Base-by-base conservation (phyloP, 2,113 vertebrate species). In the Thunnus thynnus region DNA sequence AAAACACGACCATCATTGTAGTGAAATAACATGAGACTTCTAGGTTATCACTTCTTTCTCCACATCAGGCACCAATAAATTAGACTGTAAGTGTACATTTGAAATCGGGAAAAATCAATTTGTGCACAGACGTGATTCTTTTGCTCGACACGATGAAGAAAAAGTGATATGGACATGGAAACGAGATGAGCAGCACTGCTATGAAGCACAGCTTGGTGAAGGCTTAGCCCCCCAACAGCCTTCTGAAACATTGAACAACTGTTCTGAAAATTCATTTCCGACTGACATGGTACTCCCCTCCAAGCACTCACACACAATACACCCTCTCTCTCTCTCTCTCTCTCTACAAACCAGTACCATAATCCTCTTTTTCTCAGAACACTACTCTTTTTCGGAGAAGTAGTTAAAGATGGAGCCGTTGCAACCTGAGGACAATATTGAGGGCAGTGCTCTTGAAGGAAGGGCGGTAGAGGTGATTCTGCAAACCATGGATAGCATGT, bases 301-400 rank as follows among this genome's bases (percentile, higher is more conserved):
- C 20, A 30, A 84, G 63, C 12, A 44, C 48, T 9, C 62, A 48
- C 3, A 74, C 32, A 47, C 32, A 30, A 30, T 30, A 30, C 27
- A 30, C 46, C 13, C 6, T 25, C 3, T 30, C 27, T 30, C 27
- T 30, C 27, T 30, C 27, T 63, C 5, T n/a, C 2, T 69, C 56
- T 51, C 30, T 72, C 48, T 10, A 27, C 11, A 78, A 65, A 62
- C 46, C 52, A n/a, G 64, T 11, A 48, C 4, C 20, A 22, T 83
- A 85, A 88, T 83, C 79, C 73, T 85, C 66, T 88, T 83, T 82
- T 61, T 78, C 18, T 36, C 46, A 64, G 14, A 78, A 70, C 80
- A 69, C 72, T 32, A n/a, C 18, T 48, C 55, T 76, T 72, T 83
- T 85, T 48, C 44, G 67, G 60, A 58, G 66, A 61, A 51, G 60